phyloP scores from a whole-genome alignment of 2,888 invertebrate genomes.

The Drosophila mimetica region DNA sequence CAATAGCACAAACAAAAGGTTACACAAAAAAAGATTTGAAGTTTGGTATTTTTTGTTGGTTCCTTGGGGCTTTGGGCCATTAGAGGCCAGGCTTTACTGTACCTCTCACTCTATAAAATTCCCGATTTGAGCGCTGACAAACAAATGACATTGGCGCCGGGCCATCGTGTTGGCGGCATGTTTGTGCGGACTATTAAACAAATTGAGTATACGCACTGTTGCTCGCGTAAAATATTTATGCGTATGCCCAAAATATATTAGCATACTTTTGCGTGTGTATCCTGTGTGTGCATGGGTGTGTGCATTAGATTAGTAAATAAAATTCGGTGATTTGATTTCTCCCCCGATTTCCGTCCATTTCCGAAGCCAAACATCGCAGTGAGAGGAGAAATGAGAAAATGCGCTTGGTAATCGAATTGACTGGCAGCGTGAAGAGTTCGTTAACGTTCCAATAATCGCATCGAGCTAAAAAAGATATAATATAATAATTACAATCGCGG shows the following conservation, averaged over 20 bases:
- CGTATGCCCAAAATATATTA: slow-evolving; percentile 55
- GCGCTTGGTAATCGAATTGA: slow-evolving; percentile 30
- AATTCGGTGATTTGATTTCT: slow-evolving; percentile 46
- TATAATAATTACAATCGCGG: slow-evolving; percentile 26
- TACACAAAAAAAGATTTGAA: not conserved
- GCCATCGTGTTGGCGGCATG: slow-evolving; percentile 46
- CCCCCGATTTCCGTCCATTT: slow-evolving; percentile 24
- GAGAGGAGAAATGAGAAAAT: slow-evolving; percentile 50
- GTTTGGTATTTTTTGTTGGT: not conserved
- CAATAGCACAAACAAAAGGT: not conserved
- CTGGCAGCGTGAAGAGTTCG: slow-evolving; percentile 35
- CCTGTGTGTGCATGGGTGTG: slow-evolving; percentile 12
- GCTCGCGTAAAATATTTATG: slow-evolving; percentile 75
- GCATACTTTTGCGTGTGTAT: slow-evolving; percentile 37
- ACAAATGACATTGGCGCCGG: slow-evolving; percentile 65
- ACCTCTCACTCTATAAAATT: slow-evolving; percentile 15
- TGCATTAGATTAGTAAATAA: slow-evolving; percentile 44
- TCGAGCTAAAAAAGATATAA: slow-evolving; percentile 8
- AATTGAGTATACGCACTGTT: slow-evolving; percentile 76
- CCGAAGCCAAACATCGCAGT: slow-evolving; percentile 18
- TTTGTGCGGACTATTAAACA: slow-evolving; percentile 71
- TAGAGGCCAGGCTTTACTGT: not conserved
- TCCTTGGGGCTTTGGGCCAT: not conserved
- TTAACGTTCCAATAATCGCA: slow-evolving; percentile 23
- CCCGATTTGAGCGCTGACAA: slow-evolving; percentile 32